Evolutionary conservation across 2,888 invertebrate species (phyloP).

Genomic region (Andricus curvator): DNA sequence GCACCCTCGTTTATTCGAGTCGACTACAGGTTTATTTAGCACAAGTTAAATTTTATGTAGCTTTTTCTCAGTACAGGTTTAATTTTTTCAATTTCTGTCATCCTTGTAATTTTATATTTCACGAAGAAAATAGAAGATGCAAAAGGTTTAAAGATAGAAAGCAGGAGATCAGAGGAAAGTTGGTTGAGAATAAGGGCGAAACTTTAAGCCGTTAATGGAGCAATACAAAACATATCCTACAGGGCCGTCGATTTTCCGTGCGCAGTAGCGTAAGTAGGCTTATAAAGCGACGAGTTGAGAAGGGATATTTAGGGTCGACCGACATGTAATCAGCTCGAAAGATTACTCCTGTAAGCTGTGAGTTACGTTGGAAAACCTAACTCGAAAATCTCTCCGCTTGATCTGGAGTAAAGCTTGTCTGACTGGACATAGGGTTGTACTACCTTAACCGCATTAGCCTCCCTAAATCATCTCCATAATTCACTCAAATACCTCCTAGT

Average conservation of each 20-base stretch:
- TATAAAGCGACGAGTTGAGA: constrained; percentile 47
- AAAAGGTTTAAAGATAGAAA: constrained; percentile 9
- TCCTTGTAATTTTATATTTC: neutral
- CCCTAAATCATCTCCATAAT: neutral
- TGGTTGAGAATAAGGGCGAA: neutral
- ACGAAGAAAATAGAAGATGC: neutral
- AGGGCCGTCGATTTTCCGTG: constrained; percentile 56
- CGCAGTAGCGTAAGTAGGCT: constrained; percentile 66
- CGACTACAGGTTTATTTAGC: neutral
- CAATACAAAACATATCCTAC: constrained; percentile 59
- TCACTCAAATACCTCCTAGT: neutral
- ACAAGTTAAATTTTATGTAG: neutral
- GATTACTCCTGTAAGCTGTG: constrained; percentile 58
- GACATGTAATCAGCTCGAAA: constrained; percentile 65
- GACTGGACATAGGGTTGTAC: neutral
- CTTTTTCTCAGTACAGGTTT: neutral
- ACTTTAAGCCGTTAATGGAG: constrained; percentile 66
- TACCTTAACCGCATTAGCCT: neutral
- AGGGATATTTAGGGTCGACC: constrained; percentile 53
- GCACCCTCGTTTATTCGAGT: neutral
- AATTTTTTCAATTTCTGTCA: neutral
- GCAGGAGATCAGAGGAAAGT: constrained; percentile 37
- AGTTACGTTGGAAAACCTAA: constrained; percentile 1
- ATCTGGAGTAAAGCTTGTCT: neutral
- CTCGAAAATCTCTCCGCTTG: neutral